Conservation (phyloP, 2,797 vertebrate species). For the Synaphobranchus kaupii region DNA sequence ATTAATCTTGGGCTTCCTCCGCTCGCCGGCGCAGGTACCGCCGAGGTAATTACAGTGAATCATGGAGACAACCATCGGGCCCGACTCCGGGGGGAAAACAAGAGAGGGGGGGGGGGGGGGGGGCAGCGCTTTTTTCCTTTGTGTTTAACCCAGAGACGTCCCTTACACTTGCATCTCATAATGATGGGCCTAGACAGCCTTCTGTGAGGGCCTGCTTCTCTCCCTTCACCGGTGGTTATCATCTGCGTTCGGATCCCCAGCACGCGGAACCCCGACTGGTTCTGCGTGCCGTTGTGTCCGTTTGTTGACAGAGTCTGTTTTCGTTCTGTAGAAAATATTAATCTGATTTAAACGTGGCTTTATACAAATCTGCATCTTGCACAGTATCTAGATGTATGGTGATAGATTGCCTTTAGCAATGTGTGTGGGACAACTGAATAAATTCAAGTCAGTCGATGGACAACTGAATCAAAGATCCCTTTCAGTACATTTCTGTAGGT, state of each 20-base stretch:
- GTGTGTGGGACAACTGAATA: neutral
- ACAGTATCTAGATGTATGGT: neutral
- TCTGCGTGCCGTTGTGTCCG: too few species aligned
- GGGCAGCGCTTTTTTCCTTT: neutral
- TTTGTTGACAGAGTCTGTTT: neutral
- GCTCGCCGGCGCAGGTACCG: slow-evolving; percentile 30
- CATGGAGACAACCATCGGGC: slow-evolving; percentile 41
- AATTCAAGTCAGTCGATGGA: neutral
- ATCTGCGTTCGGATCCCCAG: neutral
- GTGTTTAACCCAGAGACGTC: slow-evolving; percentile 19
- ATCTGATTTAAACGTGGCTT: neutral
- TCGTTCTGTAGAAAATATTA: neutral
- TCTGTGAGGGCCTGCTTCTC: slow-evolving; percentile 14
- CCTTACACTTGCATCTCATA: neutral
- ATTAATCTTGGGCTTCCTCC: slow-evolving; percentile 38
- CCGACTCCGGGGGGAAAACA: neutral
- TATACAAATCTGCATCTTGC: neutral
- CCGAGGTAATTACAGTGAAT: slow-evolving; percentile 45
- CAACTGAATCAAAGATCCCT: neutral
- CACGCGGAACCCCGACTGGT: neutral
- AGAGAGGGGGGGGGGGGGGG: slow-evolving; percentile 1
- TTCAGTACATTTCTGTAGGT: neutral
- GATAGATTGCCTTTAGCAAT: neutral
- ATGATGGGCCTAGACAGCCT: slow-evolving; percentile 15
- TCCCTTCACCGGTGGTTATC: neutral